Evolutionary conservation across 2,888 invertebrate genomes (phyloP), one percentile per base, ranked within the genome.

Genomic region (Yponomeuta plumbellus): DNA sequence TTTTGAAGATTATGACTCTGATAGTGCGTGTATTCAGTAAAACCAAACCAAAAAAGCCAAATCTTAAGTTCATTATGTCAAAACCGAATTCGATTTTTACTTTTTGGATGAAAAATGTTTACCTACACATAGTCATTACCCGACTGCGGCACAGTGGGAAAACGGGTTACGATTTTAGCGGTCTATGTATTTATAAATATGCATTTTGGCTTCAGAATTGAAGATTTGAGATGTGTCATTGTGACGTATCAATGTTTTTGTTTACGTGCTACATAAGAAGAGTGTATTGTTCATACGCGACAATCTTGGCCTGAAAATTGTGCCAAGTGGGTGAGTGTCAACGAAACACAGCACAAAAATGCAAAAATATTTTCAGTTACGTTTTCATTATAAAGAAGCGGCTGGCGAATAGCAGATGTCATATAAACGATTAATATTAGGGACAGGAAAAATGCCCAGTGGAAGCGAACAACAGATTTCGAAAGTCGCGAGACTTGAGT

Each of bases 241-340:
- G 34, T 34, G 34, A 59, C 23, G 13, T 52, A 13, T 52, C 44
- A 52, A 17, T 52, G 44, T 52, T 52, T 52, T 52, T 52, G 44
- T 52, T 52, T 52, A 52, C 44, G 17, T 52, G 44, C 17, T 5
- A 17, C 44, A 17, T 52, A 1, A 44, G 44, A 52, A 17, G 13
- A 52, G 4, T 52, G 44, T 52, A 52, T 52, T 52, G 44, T 52
- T 52, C 44, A 52, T 52, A 17, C 8, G 17, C 6, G 17, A 64
- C 64, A 56, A n/a, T 23, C 52, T 23, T 64, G 23, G 57, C 26
- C 26, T 56, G 21, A 64, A 66, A 66, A 66, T 66, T 72, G 77
- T 88, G 89, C 89, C 90, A 89, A 90, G 81, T 89, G 76, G 86
- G 89, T 86, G 88, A 89, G 82, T 85, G 85, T 88, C 85, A 86